These are phyloP conservation scores for Periophthalmus magnuspinnatus DNA, from an alignment of 2,797 vertebrate species.

Conservation along the genomic window DNA sequence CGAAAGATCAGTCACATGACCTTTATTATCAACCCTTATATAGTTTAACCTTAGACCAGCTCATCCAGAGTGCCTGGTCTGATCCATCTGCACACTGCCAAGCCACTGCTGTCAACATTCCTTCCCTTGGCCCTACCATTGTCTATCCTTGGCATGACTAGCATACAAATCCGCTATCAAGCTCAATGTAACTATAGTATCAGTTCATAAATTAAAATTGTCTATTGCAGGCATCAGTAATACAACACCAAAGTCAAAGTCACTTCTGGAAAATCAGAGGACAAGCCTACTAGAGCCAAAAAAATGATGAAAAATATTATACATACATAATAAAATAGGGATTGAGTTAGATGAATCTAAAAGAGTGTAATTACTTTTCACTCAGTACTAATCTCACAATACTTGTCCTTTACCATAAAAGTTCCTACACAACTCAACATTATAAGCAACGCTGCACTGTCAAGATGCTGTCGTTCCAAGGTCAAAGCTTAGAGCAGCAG, in stretches of 20 bases:
- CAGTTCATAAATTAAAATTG: constrained; percentile 52
- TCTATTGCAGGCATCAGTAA: constrained; percentile 53
- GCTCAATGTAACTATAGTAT: constrained; percentile 43
- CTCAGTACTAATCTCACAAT: not conserved
- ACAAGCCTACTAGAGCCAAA: constrained; percentile 43
- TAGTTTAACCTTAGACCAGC: constrained; percentile 1
- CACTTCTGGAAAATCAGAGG: constrained; percentile 62
- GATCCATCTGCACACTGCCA: constrained; percentile 2
- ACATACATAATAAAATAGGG: constrained; percentile 13
- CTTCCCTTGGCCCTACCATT: constrained; percentile 33
- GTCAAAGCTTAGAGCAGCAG: constrained; percentile 56
- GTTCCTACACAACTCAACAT: constrained; percentile 25
- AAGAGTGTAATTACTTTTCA: not conserved
- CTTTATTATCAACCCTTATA: constrained; percentile 19
- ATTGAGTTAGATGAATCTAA: constrained; percentile 18
- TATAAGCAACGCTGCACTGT: constrained; percentile 26
- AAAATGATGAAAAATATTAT: constrained; percentile 40
- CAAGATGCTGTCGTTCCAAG: constrained; percentile 68
- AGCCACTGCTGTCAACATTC: constrained; percentile 50
- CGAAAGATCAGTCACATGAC: constrained; percentile 17
- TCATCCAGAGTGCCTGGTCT: constrained; percentile 25
- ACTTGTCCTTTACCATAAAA: constrained; percentile 1
- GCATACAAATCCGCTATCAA: constrained; percentile 31
- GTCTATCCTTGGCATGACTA: constrained; percentile 40
- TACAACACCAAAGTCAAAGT: constrained; percentile 70